Base-by-base conservation (phyloP, 2,113 vertebrate species). In the Phrynosoma blainvillii region DNA sequence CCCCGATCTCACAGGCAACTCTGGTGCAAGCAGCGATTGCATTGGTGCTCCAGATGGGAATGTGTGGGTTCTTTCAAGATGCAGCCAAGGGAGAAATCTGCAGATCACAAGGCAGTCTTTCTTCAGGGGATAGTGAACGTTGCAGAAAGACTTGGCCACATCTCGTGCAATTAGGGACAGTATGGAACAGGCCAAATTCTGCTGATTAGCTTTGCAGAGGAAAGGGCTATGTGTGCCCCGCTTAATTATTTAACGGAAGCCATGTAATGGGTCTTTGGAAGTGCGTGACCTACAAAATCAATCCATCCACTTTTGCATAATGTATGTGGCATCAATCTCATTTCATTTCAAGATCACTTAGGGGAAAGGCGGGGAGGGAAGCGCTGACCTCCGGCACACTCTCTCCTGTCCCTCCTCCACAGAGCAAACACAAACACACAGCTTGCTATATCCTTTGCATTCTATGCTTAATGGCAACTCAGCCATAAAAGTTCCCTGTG, bases 231-330 rank as follows among this genome's bases (percentile, higher is more conserved):
- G 59, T 78, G 59, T 16, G 84, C 70, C 32, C 23, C 89, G 40
- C 83, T 96, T 92, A 96, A 96, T 95, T 93, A 94, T 96, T 94
- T 83, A 93, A 87, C 91, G 80, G n/a, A 87, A 89, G 78, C 84
- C 56, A 36, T 32, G 75, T 93, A 94, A 89, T 91, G 89, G 86
- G 27, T 73, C 88, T 93, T 73, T 77, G 85, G 93, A 91, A 91
- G 87, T 54, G 82, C 77, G 75, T 90, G 92, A 89, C 82, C 89
- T 3, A 12, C 90, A 90, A 84, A 88, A 92, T 94, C 92, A 93
- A 92, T 95, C 85, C 91, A 20, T 88, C 84, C 77, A 68, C 91
- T 93, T 88, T 0, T 95, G 94, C 92, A 93, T 95, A 94, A 94
- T 94, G 88, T 74, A 94, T 93, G 92, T 79, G 89, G 84, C 88